Conservation (phyloP, 2,888 invertebrate genomes). For the Agrochola lychnidis region DNA sequence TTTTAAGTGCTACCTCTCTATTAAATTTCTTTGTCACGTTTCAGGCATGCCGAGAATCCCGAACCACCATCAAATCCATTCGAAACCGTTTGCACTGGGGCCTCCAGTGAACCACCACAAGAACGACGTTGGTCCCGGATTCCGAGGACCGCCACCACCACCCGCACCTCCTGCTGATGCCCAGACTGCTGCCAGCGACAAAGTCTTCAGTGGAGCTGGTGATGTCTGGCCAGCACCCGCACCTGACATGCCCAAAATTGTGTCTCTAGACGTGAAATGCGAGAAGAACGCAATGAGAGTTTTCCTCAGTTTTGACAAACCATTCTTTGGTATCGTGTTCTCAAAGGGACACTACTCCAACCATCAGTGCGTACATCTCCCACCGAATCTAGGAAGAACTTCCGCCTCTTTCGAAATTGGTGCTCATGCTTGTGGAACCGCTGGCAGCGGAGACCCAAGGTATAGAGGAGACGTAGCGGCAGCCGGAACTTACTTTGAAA, state of each 20-base stretch:
- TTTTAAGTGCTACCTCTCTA: too few relatives aligned
- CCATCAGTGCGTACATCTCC: slow-evolving; percentile 97
- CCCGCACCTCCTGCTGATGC: slow-evolving; percentile 86
- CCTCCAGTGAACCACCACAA: slow-evolving; percentile 88
- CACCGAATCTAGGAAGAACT: slow-evolving; percentile 96
- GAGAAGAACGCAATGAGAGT: slow-evolving; percentile 98
- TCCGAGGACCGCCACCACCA: slow-evolving; percentile 93
- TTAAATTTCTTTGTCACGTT: slow-evolving; percentile 60
- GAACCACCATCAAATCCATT: slow-evolving; percentile 88
- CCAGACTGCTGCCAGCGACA: slow-evolving; percentile 91
- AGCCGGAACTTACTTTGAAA: slow-evolving; percentile 98
- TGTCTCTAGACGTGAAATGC: slow-evolving; percentile 97
- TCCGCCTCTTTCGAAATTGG: slow-evolving; percentile 97
- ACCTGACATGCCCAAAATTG: slow-evolving; percentile 98
- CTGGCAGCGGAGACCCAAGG: slow-evolving; percentile 97
- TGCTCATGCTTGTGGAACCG: slow-evolving; percentile 97
- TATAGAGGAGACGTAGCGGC: slow-evolving; percentile 97
- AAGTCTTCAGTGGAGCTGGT: slow-evolving; percentile 91
- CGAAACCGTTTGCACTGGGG: slow-evolving; percentile 86
- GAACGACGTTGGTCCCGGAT: slow-evolving; percentile 90
- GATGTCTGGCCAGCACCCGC: slow-evolving; percentile 96
- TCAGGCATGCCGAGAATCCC: slow-evolving; percentile 88
- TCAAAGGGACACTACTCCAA: slow-evolving; percentile 98
- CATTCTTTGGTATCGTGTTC: slow-evolving; percentile 98
- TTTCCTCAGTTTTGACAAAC: slow-evolving; percentile 97